These are phyloP conservation scores for Schizotus pectinicornis DNA, from an alignment of 2,888 invertebrate species.

Conservation along the genomic window DNA sequence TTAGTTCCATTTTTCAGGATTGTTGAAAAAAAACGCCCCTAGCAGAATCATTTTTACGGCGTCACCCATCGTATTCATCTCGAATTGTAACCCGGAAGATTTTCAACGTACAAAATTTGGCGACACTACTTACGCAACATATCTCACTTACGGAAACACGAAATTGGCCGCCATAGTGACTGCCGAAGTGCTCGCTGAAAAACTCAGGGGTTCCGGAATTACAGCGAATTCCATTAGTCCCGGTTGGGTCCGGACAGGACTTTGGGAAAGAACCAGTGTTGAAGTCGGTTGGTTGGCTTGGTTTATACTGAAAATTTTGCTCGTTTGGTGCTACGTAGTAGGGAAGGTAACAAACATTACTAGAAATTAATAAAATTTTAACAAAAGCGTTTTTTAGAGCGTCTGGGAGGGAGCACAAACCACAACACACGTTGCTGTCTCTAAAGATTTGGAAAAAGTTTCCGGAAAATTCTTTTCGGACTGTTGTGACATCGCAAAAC, in stretches of 20 bases:
- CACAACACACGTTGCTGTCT: too few relatives aligned
- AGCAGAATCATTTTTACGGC: slow-evolving; percentile 83
- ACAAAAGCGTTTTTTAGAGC: too few relatives aligned
- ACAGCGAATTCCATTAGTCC: slow-evolving; percentile 88
- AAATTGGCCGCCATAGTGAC: slow-evolving; percentile 87
- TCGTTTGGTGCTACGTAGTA: too few relatives aligned
- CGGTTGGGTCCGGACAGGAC: slow-evolving; percentile 82
- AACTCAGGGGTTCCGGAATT: slow-evolving; percentile 77
- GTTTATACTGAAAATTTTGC: too few relatives aligned
- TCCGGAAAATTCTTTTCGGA: too few relatives aligned
- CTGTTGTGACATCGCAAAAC: too few relatives aligned
- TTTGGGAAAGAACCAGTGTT: slow-evolving; percentile 70
- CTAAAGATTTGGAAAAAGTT: too few relatives aligned
- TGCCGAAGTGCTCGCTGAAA: slow-evolving; percentile 75
- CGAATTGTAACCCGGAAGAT: too few relatives aligned
- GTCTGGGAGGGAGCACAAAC: too few relatives aligned
- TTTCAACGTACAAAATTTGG: slow-evolving; percentile 75
- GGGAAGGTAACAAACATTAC: too few relatives aligned
- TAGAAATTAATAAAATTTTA: too few relatives aligned
- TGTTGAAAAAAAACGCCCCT: slow-evolving; percentile 76
- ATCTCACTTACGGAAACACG: slow-evolving; percentile 65
- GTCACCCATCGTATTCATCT: slow-evolving; percentile 77
- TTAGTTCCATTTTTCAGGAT: slow-evolving; percentile 61
- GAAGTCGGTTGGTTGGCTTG: too few relatives aligned
- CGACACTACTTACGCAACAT: slow-evolving; percentile 72